Base-by-base conservation (phyloP, 2,888 invertebrate species). In the Nomada hirtipes region DNA sequence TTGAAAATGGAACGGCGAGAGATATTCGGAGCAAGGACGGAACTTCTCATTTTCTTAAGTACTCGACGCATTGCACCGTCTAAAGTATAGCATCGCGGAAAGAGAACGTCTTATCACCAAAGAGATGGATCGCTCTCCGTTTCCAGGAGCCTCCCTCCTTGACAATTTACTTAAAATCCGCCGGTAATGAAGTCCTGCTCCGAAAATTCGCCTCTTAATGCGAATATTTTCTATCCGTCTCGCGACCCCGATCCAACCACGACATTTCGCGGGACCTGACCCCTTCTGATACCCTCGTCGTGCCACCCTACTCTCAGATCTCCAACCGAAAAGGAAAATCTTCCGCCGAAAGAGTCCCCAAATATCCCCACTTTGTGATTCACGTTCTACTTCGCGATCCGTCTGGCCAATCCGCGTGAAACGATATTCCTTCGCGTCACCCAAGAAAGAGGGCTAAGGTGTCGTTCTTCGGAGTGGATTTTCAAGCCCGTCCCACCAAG, bases 31-130 rank as follows among this genome's bases (percentile, higher is more conserved):
- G 44, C 71, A 57, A 80, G 71, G 84, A 82, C 59, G 76, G 50
- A 68, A 76, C 72, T 84, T 86, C 76, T 88, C 87, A 88, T 87
- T 84, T 88, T 84, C 87, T 86, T 87, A 87, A 87, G 86, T 86
- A 87, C 81, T 73, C 82, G 76, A 78, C 59, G 76, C 77, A 73
- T 68, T 59, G 59, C 75, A 79, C 47, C 29, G 36, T 73, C 47
- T 63, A 36, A 63, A 52, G 60, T 52, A 65, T 36, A 67, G 69
- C 68, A 65, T 77, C 63, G 52, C 50, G 55, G 69, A 44, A 72
- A 61, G 36, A 20, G 52, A 44, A 23, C 47, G 52, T 53, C 60
- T 71, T 50, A 20, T 18, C 53, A 29, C 29, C 64, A 69, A 71
- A 64, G 68, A 64, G 20, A 20, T 42, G 36, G 64, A 74, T 52